Conservation (phyloP, 1,140 invertebrate species). For the Macrobrachium rosenbergii region DNA sequence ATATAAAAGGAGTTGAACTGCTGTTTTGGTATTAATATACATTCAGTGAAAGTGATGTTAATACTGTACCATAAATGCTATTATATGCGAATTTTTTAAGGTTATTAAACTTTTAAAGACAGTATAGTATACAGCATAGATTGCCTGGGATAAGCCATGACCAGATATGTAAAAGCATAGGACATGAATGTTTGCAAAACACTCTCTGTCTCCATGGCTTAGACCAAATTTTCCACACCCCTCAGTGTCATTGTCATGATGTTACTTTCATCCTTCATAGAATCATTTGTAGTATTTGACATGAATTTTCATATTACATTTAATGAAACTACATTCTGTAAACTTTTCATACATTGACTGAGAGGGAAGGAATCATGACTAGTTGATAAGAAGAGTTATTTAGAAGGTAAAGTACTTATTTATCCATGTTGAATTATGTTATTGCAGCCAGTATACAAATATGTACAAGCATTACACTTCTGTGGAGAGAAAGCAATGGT, state of each 20-base stretch:
- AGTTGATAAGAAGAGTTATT: conserved; percentile 7
- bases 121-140: conserved; percentile 26
- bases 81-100: no score
- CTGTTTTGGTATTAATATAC: no score
- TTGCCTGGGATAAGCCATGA: conserved; percentile 32
- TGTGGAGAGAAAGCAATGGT: conserved; percentile 4
- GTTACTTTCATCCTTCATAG: conserved; percentile 28
- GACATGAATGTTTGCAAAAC: conserved; percentile 21
- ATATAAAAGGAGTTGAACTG: no score
- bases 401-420: conserved; percentile 13
- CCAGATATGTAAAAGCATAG: conserved; percentile 25
- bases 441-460: conserved; percentile 39
- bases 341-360: conserved; percentile 32
- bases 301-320: conserved; percentile 12
- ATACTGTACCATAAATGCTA: no score
- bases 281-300: conserved; percentile 28
- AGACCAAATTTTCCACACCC: conserved; percentile 28
- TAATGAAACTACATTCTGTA: conserved; percentile 24
- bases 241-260: conserved; percentile 35
- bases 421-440: conserved; percentile 20
- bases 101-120: no score
- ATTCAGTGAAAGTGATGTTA: no score
- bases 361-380: conserved; percentile 29
- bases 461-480: not conserved
- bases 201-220: conserved; percentile 34